A percentile compares a stretch with the other conserved stretches of the same genome.
Conservation (phyloP, 2,113 vertebrate genomes). For the Hippocampus comes region DNA sequence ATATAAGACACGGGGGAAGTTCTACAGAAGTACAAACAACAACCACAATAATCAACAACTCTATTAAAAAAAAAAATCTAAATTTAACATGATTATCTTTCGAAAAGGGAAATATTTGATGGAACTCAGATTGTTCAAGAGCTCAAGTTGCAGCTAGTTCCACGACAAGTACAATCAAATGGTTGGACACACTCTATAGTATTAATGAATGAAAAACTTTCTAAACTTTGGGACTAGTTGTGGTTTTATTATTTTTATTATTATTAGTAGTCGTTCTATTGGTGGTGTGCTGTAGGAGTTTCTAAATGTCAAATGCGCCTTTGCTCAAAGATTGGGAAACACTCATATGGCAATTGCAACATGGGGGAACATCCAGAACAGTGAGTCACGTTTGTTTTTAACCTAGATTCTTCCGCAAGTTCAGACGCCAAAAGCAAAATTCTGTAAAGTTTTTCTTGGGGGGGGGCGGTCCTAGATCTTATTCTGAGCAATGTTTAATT, state of each 20-base stretch:
- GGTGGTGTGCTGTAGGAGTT: not conserved
- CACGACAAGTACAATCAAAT: not conserved
- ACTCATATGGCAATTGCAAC: slow-evolving; percentile 21
- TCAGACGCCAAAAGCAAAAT: not conserved
- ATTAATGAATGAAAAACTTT: not conserved
- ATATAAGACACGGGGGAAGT: not conserved
- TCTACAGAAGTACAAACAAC: not conserved
- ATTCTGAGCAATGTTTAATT: too few species aligned
- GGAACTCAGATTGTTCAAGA: not conserved
- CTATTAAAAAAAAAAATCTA: too few species aligned
- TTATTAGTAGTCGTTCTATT: not conserved
- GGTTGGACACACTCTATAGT: not conserved
- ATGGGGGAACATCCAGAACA: slow-evolving; percentile 22
- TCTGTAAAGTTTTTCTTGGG: too few species aligned
- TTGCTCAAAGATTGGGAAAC: not conserved
- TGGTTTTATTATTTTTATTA: too few species aligned
- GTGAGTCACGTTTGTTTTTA: slow-evolving; percentile 20
- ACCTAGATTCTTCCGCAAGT: slow-evolving; percentile 5
- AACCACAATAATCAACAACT: not conserved
- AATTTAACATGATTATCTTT: too few species aligned
- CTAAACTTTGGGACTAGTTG: too few species aligned
- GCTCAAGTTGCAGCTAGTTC: too few species aligned
- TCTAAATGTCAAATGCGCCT: not conserved
- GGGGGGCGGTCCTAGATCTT: too few species aligned
- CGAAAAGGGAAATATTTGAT: not conserved